Base-by-base conservation (phyloP, 2,113 vertebrate species). In the Rhizomys pruinosus region DNA sequence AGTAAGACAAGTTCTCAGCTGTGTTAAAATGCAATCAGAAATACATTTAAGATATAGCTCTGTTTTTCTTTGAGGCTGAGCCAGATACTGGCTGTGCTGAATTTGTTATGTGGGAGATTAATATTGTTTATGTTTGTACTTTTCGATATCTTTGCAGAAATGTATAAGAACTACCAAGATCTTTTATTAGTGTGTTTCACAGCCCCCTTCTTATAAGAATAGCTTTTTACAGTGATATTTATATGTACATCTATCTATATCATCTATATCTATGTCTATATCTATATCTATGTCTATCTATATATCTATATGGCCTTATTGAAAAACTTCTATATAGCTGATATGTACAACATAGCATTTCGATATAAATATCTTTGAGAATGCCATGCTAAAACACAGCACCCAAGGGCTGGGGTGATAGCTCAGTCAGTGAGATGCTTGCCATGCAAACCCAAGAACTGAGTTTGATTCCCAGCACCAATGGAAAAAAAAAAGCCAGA, bases 101-200 rank as follows among this genome's bases (percentile, higher is more conserved):
- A 44, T 82, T 85, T 92, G 42, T 52, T 84, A 61, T 94, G 3
- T 39, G 32, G 91, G 42, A 86, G 59, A 85, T 95, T 95, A 94
- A 92, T 94, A 88, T 91, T 92, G 52, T 63, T 86, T 77, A 57
- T 93, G n/a, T 39, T 93, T 91, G 68, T 87, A 77, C 39, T 91
- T 93, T 91, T 82, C 42, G 63, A 29, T 44, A 68, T 81, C 68
- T 94, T 87, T 82, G 25, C 63, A 92, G 57, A 96, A 90, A 84
- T 39, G 2, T 81, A 19, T 72, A 77, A 95, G 44, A 47, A 78
- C 42, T 87, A 61, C 17, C 11, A 90, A 84, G 95, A 90, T 12
- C 72, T 95, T 44, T 34, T n/a, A 47, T 69, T 78, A 78, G 12
- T 44, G 27, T 52, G 17, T 4, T 22, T 96, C 20, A 19, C 9